These are phyloP conservation scores for Calypte anna DNA, from an alignment of 2,113 vertebrate genomes.

Conservation along the genomic window DNA sequence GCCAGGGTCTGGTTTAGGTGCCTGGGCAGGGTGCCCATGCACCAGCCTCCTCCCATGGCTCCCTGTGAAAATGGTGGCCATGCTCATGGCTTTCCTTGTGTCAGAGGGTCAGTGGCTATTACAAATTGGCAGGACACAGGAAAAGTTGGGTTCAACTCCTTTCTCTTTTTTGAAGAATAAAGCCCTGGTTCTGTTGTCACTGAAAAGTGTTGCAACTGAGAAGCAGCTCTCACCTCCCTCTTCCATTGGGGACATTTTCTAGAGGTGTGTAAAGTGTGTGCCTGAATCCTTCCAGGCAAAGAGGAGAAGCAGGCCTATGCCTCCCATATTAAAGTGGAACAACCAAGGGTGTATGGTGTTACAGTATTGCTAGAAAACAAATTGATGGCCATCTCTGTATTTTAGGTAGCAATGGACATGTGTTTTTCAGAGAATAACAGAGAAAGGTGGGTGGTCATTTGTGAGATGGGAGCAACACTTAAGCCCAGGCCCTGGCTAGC, in stretches of 20 bases:
- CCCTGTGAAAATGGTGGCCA: neutral
- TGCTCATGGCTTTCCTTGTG: neutral
- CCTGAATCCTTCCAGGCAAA: neutral
- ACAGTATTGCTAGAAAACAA: neutral
- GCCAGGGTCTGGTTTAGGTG: neutral
- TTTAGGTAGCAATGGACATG: neutral
- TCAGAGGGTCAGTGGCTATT: neutral
- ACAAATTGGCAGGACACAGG: neutral
- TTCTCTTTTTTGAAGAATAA: neutral
- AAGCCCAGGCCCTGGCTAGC: neutral
- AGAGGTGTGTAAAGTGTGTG: neutral
- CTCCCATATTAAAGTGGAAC: neutral
- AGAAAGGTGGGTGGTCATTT: accelerated
- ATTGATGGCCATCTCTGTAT: neutral
- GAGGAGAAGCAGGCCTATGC: neutral
- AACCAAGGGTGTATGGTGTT: neutral
- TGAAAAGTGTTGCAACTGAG: neutral
- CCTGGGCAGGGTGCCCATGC: accelerated
- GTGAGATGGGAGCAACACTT: neutral
- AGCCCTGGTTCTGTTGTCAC: neutral
- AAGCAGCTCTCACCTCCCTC: neutral
- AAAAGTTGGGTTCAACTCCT: neutral
- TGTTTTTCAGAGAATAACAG: neutral
- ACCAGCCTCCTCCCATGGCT: neutral
- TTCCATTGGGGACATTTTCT: neutral